Percentiles rank a stretch among this genome's conserved stretches.
Evolutionary conservation across 1,140 invertebrate genomes (phyloP).

Genomic region (Drosophila ogumai): DNA sequence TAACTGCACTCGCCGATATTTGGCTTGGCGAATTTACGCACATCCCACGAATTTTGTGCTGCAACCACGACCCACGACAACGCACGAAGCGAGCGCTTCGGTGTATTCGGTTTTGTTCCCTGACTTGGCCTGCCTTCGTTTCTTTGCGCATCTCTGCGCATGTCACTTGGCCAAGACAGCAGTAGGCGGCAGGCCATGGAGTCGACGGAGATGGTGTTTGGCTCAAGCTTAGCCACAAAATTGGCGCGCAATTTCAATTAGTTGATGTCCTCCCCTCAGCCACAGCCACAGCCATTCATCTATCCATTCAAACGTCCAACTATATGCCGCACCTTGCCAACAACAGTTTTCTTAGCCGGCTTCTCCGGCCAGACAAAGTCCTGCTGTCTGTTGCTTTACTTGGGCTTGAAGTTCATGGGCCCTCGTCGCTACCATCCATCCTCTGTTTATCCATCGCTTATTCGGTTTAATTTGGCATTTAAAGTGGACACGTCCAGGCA

Average conservation of each 20-base stretch:
- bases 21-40: slow-evolving; percentile 61
- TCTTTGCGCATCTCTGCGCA: slow-evolving; percentile 31
- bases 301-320: not conserved
- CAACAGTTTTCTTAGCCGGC: slow-evolving; percentile 60
- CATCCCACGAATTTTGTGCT: slow-evolving; percentile 22
- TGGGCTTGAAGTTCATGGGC: slow-evolving; percentile 2
- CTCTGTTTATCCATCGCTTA: slow-evolving; percentile 38
- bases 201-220: not conserved
- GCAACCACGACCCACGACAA: slow-evolving; percentile 38
- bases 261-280: slow-evolving; percentile 62
- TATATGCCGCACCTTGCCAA: slow-evolving; percentile 10
- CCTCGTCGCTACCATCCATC: not conserved
- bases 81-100: slow-evolving; percentile 29
- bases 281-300: not conserved
- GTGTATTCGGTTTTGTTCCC: slow-evolving; percentile 11
- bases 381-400: slow-evolving; percentile 6
- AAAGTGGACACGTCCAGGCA: slow-evolving; percentile 68
- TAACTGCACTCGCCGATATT: slow-evolving; percentile 72
- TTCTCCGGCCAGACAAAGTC: slow-evolving; percentile 13
- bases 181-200: not conserved
- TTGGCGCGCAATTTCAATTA: slow-evolving; percentile 82
- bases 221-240: slow-evolving; percentile 69
- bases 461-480: slow-evolving; percentile 76
- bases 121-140: not conserved
- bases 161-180: slow-evolving; percentile 25